These are phyloP conservation scores for Latrodectus hesperus DNA, from an alignment of 2,888 invertebrate genomes.

Conservation along the genomic window DNA sequence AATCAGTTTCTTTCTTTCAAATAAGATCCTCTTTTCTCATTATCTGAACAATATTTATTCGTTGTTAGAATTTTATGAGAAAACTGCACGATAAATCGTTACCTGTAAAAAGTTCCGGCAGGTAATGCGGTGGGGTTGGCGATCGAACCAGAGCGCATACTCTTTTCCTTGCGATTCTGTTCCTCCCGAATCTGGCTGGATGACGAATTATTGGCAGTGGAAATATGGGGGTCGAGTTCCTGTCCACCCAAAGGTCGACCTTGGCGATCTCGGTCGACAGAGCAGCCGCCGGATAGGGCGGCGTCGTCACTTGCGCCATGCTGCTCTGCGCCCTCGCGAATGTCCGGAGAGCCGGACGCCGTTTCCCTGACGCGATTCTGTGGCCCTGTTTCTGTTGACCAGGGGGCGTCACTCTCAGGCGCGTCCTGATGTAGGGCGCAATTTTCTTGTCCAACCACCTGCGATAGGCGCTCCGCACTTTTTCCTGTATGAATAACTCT, in stretches of 20 bases:
- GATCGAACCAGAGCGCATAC: slow-evolving; percentile 44
- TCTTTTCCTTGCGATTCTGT: slow-evolving; percentile 44
- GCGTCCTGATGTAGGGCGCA: slow-evolving; percentile 39
- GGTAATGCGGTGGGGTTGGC: slow-evolving; percentile 47
- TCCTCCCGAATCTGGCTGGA: slow-evolving; percentile 44
- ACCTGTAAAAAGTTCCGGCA: slow-evolving; percentile 52
- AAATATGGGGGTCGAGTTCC: slow-evolving; percentile 59
- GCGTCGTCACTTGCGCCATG: slow-evolving; percentile 28
- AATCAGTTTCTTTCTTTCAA: no score
- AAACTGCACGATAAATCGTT: neutral
- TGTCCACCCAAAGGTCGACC: slow-evolving; percentile 53
- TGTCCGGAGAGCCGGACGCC: neutral
- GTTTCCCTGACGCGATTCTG: slow-evolving; percentile 7
- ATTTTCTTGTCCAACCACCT: slow-evolving; percentile 52
- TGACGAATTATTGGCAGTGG: slow-evolving; percentile 63
- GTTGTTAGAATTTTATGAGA: neutral
- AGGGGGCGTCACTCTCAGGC: slow-evolving; percentile 21
- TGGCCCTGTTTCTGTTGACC: slow-evolving; percentile 32
- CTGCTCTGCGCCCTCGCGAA: neutral
- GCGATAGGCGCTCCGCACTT: slow-evolving; percentile 60
- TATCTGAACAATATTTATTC: neutral
- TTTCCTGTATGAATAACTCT: slow-evolving; percentile 61
- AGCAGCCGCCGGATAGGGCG: slow-evolving; percentile 16
- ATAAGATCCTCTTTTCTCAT: no score
- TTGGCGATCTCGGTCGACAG: slow-evolving; percentile 24